Evolutionary conservation across 2,888 invertebrate genomes (phyloP).

Genomic region (Agelastica alni): DNA sequence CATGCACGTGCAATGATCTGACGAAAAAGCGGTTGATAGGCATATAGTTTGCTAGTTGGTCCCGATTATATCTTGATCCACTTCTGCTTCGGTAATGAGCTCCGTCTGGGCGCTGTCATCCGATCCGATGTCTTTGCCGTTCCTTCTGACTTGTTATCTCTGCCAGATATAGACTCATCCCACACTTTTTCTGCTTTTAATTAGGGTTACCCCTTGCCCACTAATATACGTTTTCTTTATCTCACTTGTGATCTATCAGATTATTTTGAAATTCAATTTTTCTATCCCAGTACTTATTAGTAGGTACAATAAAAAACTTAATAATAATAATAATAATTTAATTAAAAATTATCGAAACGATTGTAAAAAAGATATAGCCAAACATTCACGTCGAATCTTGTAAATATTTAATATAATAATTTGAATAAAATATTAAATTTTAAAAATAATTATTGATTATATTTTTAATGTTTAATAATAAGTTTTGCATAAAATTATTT

Average conservation of each 20-base stretch:
- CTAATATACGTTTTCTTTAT: conserved; percentile 7
- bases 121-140: conserved; percentile 30
- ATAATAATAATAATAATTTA: no score
- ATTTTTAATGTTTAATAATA: no score
- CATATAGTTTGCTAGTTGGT: conserved; percentile 25
- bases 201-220: conserved; percentile 21
- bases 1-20: neutral
- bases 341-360: no score
- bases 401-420: no score
- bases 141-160: conserved; percentile 36
- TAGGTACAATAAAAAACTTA: no score
- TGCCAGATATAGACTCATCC: conserved; percentile 40
- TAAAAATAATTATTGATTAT: no score
- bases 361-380: no score
- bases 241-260: conserved; percentile 16
- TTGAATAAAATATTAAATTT: no score
- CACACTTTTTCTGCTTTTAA: conserved; percentile 39
- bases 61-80: conserved; percentile 44
- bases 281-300: conserved; percentile 2
- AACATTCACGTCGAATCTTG: no score
- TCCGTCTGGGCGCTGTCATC: conserved; percentile 49
- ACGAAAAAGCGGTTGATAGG: conserved; percentile 28
- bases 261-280: conserved; percentile 20
- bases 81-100: conserved; percentile 46
- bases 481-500: no score